Evolutionary conservation across 2,113 vertebrate species (phyloP).

Genomic region (Picathartes gymnocephalus): DNA sequence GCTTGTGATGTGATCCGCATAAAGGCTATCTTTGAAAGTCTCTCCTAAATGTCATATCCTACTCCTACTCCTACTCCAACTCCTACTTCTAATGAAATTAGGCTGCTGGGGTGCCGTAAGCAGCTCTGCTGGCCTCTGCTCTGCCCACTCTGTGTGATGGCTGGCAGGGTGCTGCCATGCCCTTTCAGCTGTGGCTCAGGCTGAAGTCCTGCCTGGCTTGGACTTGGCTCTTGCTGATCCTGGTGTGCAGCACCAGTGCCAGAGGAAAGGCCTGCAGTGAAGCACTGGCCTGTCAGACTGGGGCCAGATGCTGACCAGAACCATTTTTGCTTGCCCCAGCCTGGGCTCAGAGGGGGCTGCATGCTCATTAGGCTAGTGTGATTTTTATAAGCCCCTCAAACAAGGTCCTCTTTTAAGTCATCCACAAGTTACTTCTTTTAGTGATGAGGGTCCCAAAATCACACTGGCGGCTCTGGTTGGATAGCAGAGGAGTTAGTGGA

Average conservation of each 20-base stretch:
- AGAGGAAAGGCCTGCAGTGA: neutral
- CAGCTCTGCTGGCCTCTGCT: neutral
- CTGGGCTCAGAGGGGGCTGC: neutral
- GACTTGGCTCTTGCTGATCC: neutral
- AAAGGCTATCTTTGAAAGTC: neutral
- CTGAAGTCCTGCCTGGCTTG: neutral
- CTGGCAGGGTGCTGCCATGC: neutral
- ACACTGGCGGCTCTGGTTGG: neutral
- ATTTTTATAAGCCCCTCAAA: neutral
- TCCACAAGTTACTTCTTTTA: neutral
- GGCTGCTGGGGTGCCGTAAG: rapidly evolving
- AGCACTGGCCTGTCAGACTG: neutral
- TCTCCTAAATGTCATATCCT: neutral
- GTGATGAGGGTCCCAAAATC: neutral
- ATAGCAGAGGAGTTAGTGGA: neutral
- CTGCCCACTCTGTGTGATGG: neutral
- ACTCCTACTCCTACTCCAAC: neutral
- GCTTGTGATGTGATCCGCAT: neutral
- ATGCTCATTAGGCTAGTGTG: rapidly evolving
- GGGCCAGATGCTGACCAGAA: neutral
- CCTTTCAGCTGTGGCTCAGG: neutral
- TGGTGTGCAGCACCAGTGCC: rapidly evolving
- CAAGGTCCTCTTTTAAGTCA: neutral
- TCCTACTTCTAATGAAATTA: neutral
- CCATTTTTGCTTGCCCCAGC: neutral